Conservation (phyloP, 2,888 invertebrate genomes). For the Ectemnius lituratus region DNA sequence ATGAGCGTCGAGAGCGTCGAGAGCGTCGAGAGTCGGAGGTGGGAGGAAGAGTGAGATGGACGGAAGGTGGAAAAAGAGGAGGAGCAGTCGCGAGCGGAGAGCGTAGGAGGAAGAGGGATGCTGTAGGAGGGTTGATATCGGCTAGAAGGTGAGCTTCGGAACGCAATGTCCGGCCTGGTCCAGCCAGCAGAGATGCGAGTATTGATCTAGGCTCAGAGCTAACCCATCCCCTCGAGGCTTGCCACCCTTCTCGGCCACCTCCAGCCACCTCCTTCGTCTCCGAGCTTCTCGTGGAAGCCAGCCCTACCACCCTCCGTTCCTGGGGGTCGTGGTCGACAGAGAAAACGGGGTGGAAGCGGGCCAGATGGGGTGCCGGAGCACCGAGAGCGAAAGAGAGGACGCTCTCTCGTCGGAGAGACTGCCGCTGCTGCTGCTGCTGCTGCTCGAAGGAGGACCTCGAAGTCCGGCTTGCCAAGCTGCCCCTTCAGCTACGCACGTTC, state of each 20-base stretch:
- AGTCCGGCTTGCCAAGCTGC: conserved; percentile 73
- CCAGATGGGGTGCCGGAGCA: conserved; percentile 31
- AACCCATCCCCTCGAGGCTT: conserved; percentile 52
- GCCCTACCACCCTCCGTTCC: conserved; percentile 61
- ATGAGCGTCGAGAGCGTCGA: conserved; percentile 26
- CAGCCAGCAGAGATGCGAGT: conserved; percentile 77
- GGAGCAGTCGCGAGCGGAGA: conserved; percentile 32
- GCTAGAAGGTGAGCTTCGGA: conserved; percentile 71
- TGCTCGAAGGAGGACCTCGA: conserved; percentile 66
- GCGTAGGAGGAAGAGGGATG: conserved; percentile 42
- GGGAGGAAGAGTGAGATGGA: conserved; percentile 35
- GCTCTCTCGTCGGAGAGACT: conserved; percentile 25
- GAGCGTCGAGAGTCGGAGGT: conserved; percentile 28
- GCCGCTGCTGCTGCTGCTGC: conserved; percentile 46
- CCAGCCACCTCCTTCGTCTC: conserved; percentile 62
- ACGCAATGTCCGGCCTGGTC: conserved; percentile 77
- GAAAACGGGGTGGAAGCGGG: conserved; percentile 53
- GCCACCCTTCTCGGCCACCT: conserved; percentile 62
- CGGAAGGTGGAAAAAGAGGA: conserved; percentile 7
- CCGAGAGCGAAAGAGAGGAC: conserved; percentile 29
- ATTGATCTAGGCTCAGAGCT: conserved; percentile 75
- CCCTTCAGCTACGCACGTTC: conserved; percentile 68
- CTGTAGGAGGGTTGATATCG: conserved; percentile 62
- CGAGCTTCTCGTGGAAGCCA: conserved; percentile 62
- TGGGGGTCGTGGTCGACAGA: conserved; percentile 59